Base-by-base conservation (phyloP, 2,113 vertebrate genomes). In the Pluvianellus socialis region DNA sequence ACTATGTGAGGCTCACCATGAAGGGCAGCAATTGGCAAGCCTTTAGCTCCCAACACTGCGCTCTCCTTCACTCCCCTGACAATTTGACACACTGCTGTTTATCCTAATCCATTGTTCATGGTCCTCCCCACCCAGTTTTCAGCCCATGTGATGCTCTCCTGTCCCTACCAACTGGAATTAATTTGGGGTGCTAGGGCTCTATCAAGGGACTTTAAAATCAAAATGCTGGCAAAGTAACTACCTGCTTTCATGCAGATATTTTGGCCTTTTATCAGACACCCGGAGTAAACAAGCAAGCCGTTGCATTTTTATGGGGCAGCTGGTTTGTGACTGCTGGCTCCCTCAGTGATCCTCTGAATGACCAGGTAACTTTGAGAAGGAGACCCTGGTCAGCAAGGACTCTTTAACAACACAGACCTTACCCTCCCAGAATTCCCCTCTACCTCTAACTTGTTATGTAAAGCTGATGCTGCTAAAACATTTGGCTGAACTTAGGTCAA, bases 71-170 rank as follows among this genome's bases (percentile, higher is more conserved):
- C 87, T 91, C 90, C 93, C 90, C 87, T 95, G 94, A 82, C 84
- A 93, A 90, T 96, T 88, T 13, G 70, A 86, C 84, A 97, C 73
- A 70, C 86, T 95, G 92, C 88, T 97, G 91, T 96, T 97, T 96
- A 91, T 94, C 77, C 84, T 79, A 91, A 92, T 81, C 97, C 92
- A 96, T 95, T 97, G 95, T 96, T 97, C 94, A 79, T 94, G 94
- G 91, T 88, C 88, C 80, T 94, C 95, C 95, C 96, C 97, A 97
- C 95, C 95, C 97, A 97, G 92, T 38, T 76, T 72, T 91, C 83
- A 85, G 80, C 33, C 88, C 94, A 96, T 82, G 92, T 94, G 91
- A 97, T 94, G 85, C 74, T 90, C 94, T 91, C 94, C 92, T 94
- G 84, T 89, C 94, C 87, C 53, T 93, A 91, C 81, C 95, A 97